Base-by-base conservation (phyloP, 2,113 vertebrate species). In the Butorides virescens region DNA sequence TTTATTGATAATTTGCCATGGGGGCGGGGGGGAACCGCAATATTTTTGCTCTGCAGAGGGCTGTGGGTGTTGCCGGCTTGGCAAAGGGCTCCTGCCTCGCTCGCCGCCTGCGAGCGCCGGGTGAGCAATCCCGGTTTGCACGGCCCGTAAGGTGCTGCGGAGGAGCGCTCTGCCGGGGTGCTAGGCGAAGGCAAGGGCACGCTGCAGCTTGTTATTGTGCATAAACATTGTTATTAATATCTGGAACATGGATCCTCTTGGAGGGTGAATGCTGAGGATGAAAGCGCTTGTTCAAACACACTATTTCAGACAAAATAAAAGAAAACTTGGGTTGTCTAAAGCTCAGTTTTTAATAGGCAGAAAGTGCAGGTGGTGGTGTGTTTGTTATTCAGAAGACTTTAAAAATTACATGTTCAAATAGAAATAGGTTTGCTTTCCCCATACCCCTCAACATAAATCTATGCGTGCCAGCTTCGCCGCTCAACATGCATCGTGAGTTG, bases 401-500 rank as follows among this genome's bases (percentile, higher is more conserved):
- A 27, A 44, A 75, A 77, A 34, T 47, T 5, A 12, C 62, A 11
- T 0, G 1, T 37, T 18, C 10, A 15, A 7, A 0, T 36, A 23
- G 3, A 20, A 42, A 82, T 68, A 14, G 1, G 22, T 63, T 67
- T 82, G 39, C 19, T 72, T 72, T 84, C 26, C 23, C 32, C 13
- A 0, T 30, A 15, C 2, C 18, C 30, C 14, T 46, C 14, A 2
- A 3, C 7, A 3, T 7, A 42, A 30, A 7, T 15, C 11, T 18
- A 1, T 5, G 8, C 9, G 0, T 1, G 0, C 9, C 6, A 27
- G 56, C 12, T 47, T 59, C 50, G 37, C 49, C 50, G 59, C 52
- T 76, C 3, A 6, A 4, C 2, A 1, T 4, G 7, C 7, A 55
- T 3, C 56, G 26, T 19, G 70, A 67, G 73, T 14, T 87, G n/a